Evolutionary conservation across 2,888 invertebrate genomes (phyloP).

Genomic region (Allophyes oxyacanthae): DNA sequence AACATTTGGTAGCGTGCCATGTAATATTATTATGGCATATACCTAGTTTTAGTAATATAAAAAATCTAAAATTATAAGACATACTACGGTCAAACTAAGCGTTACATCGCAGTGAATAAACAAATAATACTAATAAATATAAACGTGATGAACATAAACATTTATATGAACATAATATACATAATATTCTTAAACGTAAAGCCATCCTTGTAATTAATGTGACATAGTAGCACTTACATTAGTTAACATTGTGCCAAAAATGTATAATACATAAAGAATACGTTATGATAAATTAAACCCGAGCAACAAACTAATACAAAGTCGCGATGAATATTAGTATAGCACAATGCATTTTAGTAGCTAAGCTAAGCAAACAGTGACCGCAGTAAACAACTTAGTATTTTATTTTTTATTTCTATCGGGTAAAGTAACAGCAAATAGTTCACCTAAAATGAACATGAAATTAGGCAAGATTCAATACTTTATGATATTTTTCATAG

Average conservation of each 20-base stretch:
- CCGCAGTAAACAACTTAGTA: slow-evolving; percentile 1
- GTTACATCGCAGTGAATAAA: slow-evolving; percentile 48
- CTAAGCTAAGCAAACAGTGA: not conserved
- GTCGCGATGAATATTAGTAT: slow-evolving; percentile 9
- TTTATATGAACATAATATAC: slow-evolving; percentile 36
- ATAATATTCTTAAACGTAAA: slow-evolving; percentile 49
- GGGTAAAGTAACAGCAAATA: slow-evolving; percentile 8
- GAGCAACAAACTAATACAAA: not conserved
- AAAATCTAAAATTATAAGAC: slow-evolving; percentile 35
- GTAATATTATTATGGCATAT: slow-evolving; percentile 15
- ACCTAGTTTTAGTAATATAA: too few species aligned
- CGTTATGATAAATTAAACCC: not conserved
- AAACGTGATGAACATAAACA: slow-evolving; percentile 30
- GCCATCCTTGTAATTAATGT: slow-evolving; percentile 30
- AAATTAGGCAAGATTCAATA: slow-evolving; percentile 29
- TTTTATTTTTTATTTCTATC: not conserved
- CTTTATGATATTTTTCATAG: slow-evolving; percentile 14
- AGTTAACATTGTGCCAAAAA: slow-evolving; percentile 15
- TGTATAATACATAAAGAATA: not conserved
- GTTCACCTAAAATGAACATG: slow-evolving; percentile 10
- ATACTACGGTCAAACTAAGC: slow-evolving; percentile 32
- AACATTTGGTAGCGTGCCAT: slow-evolving; percentile 2
- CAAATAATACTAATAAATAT: slow-evolving; percentile 42
- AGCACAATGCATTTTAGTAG: slow-evolving; percentile 9
- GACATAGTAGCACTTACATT: slow-evolving; percentile 15